Conservation (phyloP, 1,140 invertebrate species). For the Hypsibius dujardini region DNA sequence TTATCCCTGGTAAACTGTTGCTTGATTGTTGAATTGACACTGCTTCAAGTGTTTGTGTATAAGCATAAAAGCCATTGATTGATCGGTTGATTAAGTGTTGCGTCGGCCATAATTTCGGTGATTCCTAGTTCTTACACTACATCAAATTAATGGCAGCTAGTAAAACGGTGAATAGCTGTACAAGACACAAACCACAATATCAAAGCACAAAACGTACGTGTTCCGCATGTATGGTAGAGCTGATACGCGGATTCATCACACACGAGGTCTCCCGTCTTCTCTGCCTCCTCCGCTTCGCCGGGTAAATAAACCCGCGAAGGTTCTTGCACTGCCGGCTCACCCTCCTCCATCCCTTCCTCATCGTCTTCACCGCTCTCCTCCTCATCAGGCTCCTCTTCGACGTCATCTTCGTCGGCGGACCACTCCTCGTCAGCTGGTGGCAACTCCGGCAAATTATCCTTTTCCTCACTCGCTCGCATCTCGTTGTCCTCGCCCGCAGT, state of each 20-base stretch:
- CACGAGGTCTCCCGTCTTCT: slow-evolving; percentile 40
- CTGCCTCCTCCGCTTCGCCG: slow-evolving; percentile 51
- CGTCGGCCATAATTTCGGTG: not conserved
- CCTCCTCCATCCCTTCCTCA: slow-evolving; percentile 25
- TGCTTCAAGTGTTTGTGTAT: too few species aligned
- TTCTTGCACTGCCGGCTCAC: slow-evolving; percentile 24
- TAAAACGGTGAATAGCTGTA: not conserved
- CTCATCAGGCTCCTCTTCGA: slow-evolving; percentile 24
- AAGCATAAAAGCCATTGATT: too few species aligned
- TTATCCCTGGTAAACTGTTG: too few species aligned
- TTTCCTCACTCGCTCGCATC: too few species aligned
- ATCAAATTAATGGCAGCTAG: not conserved
- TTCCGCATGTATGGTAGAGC: slow-evolving; percentile 72
- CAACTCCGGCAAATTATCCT: too few species aligned
- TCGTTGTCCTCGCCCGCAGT: too few species aligned
- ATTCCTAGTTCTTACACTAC: not conserved
- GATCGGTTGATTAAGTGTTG: not conserved
- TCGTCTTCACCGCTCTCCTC: slow-evolving; percentile 25
- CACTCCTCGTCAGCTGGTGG: not conserved
- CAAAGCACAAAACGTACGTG: slow-evolving; percentile 33
- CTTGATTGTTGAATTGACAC: too few species aligned
- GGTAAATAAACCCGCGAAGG: slow-evolving; percentile 53
- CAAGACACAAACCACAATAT: not conserved
- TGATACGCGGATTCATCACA: slow-evolving; percentile 75
- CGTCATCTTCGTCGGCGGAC: slow-evolving; percentile 20